Conservation (phyloP, 1,140 invertebrate species). For the Scylla paramamosain region DNA sequence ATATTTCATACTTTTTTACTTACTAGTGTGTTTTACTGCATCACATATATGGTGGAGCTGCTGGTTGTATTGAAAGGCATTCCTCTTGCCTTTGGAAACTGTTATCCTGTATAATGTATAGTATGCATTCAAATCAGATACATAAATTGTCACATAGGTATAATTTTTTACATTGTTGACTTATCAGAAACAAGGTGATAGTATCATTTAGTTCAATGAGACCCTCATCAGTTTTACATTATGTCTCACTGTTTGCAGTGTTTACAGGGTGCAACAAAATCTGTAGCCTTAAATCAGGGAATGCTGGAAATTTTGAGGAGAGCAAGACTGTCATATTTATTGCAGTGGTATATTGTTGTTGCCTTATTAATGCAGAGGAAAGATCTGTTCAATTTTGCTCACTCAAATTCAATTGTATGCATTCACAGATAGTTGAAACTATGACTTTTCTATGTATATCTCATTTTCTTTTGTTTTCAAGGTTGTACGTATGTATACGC, state of each 20-base stretch:
- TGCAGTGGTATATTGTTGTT: not conserved
- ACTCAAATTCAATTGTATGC: not conserved
- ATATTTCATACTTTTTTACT: slow-evolving; percentile 25
- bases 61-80: not conserved
- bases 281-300: not conserved
- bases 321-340: not conserved
- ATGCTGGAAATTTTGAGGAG: not conserved
- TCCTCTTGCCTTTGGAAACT: not conserved
- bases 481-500: not conserved
- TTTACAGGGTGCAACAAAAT: not conserved
- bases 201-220: not conserved
- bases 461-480: not conserved
- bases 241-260: not conserved
- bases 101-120: not conserved
- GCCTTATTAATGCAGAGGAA: not conserved
- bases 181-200: not conserved
- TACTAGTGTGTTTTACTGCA: not conserved
- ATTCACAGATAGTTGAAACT: not conserved
- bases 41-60: not conserved
- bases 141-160: not conserved
- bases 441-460: not conserved
- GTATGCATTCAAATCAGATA: not conserved
- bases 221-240: not conserved
- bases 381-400: not conserved
- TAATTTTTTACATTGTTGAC: not conserved